Evolutionary conservation across 2,113 vertebrate species (phyloP), one percentile per base, ranked within the genome.

Genomic region (Zapus hudsonius): DNA sequence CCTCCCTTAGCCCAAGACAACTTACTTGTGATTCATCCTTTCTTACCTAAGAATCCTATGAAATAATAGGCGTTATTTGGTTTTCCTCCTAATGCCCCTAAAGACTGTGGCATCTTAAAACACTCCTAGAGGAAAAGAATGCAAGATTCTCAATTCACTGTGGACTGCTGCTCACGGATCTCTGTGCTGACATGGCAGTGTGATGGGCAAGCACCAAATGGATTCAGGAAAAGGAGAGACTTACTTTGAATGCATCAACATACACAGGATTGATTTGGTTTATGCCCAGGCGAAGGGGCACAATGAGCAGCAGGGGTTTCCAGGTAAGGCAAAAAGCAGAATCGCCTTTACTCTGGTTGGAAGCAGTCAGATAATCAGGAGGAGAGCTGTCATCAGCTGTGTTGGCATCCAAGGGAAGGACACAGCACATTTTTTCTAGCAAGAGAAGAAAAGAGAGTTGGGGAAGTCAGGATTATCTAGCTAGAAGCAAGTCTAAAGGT

Each of bases 61-160:
- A 99, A 99, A 97, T 99, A 99, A 97, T 99, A 99, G 91, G 99
- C 99, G 94, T 99, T 98, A 98, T 99, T 99, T 97, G 99, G 99
- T 97, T 99, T 99, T 97, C 99, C 99, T 96, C 99, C 99, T 97
- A 99, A 98, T 52, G 98, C 98, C 96, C 99, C 99, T 98, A 99
- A 98, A 95, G 98, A 99, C 95, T 99, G 99, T 67, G 99, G 98
- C 98, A 99, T 99, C 98, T 99, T 99, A 98, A 99, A 99, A 98
- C 98, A 99, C 97, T 99, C 99, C 99, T 99, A 96, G 94, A 92
- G 93, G 96, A 92, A 97, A 98, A 98, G 89, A 98, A 95, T 90
- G 95, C 47, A 57, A 96, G 87, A 95, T 91, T 76, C 93, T 96
- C 85, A 95, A 87, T 86, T 96, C 70, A 80, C 88, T 96, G 84